A percentile compares a stretch with the other conserved stretches of the same genome.
These are phyloP conservation scores for Sebastes kiyomatsui DNA, from an alignment of 2,797 vertebrate genomes.

Conservation along the genomic window DNA sequence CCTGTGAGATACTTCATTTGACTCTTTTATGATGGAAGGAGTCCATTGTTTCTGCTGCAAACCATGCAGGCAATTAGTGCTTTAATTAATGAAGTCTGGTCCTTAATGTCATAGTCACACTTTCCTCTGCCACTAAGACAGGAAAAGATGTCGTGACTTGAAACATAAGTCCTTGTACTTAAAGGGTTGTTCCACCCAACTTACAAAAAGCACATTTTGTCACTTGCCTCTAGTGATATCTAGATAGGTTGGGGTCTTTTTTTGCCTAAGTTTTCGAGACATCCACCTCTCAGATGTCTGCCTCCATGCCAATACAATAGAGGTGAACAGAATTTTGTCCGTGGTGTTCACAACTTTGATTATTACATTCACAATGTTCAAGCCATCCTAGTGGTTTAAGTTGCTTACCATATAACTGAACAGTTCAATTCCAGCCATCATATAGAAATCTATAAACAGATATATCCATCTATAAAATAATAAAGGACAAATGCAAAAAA, in stretches of 20 bases:
- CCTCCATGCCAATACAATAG: background rate
- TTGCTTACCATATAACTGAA: background rate
- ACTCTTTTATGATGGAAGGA: slow-evolving; percentile 51
- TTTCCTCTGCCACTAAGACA: slow-evolving; percentile 65
- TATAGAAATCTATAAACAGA: accelerated
- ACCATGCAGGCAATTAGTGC: slow-evolving; percentile 61
- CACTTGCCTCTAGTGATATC: background rate
- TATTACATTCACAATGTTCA: background rate
- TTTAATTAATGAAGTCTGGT: slow-evolving; percentile 66
- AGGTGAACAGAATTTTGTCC: background rate
- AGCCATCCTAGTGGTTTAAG: background rate
- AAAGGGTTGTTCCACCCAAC: background rate
- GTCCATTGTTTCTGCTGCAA: slow-evolving; percentile 66
- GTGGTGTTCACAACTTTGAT: background rate
- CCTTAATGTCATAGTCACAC: slow-evolving; percentile 59
- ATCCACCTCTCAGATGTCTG: background rate
- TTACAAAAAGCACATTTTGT: background rate
- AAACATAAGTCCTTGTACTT: background rate
- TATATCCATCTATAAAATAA: background rate
- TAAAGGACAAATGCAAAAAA: background rate
- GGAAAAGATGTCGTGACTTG: slow-evolving; percentile 26
- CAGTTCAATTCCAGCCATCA: background rate
- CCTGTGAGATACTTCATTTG: slow-evolving; percentile 66
- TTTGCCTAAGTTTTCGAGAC: background rate
- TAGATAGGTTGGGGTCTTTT: background rate